Base-by-base conservation (phyloP, 2,888 invertebrate species). In the Epinotia bilunana region DNA sequence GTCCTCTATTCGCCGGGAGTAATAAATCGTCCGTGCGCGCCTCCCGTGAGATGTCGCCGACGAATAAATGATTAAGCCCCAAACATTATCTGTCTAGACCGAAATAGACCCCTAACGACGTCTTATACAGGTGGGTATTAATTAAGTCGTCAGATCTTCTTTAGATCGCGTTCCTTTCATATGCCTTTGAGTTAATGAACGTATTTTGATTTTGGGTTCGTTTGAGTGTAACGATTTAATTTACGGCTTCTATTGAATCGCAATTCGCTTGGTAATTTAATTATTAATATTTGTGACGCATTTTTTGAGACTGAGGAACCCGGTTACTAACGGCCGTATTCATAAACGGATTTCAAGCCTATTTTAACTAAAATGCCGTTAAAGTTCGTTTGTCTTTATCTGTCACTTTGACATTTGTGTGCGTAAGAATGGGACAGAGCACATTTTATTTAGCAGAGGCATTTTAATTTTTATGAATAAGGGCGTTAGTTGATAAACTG, bases 21-120 rank as follows among this genome's bases (percentile, higher is more conserved):
- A 91, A 93, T 93, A 91, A 93, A 94, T 94, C 91, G 91, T 91
- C 88, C 90, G 86, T 88, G 82, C 80, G 77, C 80, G 88, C 93
- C 93, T 92, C 93, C 92, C 92, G 89, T 88, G 90, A 91, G 93
- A 91, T 91, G 93, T 93, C 93, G 86, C 90, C 90, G 81, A 80
- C 83, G 90, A 90, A 93, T 93, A 92, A 91, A 91, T 93, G 92
- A 92, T 93, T 90, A 86, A 91, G 88, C 87, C 90, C 86, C 89
- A 84, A 88, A 88, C 86, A 90, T 91, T 90, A 91, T 86, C 85
- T 86, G 89, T 88, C 86, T 83, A 83, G 88, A 90, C 92, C 85
- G 88, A 92, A 93, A 93, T 93, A 93, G 86, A 86, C 87, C 80
- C 81, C 92, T 93, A 93, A 93, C 90, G 93, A 93, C 88, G 88